phyloP scores from a whole-genome alignment of 2,113 vertebrate genomes.

The Chaetorhynchus papuensis region DNA sequence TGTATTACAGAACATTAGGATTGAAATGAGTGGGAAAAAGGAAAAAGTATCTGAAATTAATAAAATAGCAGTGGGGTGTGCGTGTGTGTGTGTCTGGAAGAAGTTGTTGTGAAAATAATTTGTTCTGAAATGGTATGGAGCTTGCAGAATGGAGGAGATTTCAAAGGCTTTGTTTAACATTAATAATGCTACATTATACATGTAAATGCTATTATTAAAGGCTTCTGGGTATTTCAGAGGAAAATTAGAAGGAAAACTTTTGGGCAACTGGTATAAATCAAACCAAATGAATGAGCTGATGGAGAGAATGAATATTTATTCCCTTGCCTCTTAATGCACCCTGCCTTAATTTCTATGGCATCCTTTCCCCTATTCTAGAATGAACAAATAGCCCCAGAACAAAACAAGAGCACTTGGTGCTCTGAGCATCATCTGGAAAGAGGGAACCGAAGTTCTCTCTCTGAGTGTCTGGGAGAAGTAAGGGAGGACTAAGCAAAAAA shows the following conservation, averaged over 20 bases:
- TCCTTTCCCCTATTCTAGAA: not conserved
- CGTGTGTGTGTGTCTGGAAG: not conserved
- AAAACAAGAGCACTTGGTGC: not conserved
- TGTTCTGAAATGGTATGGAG: not conserved
- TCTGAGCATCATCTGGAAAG: not conserved
- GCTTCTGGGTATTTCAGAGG: slow-evolving; percentile 6
- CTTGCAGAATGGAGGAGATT: not conserved
- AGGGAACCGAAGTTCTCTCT: not conserved
- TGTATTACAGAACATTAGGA: not conserved
- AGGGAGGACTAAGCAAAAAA: not conserved
- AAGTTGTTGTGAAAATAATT: not conserved
- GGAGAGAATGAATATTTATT: slow-evolving; percentile 20
- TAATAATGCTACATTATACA: slow-evolving; percentile 35
- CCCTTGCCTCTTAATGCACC: not conserved
- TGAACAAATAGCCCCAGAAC: not conserved
- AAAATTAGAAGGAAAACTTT: slow-evolving; percentile 35
- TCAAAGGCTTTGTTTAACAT: slow-evolving; percentile 6
- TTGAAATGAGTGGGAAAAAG: not conserved
- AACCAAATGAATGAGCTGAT: slow-evolving; percentile 9
- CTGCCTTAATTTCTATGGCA: not conserved
- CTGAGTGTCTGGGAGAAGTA: not conserved
- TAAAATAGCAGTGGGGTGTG: not conserved
- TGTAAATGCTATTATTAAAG: slow-evolving; percentile 34
- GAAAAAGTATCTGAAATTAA: not conserved
- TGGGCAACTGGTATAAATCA: slow-evolving; percentile 1